These are phyloP conservation scores for Apogon hyalosoma DNA, from an alignment of 2,797 vertebrate species.

Conservation along the genomic window DNA sequence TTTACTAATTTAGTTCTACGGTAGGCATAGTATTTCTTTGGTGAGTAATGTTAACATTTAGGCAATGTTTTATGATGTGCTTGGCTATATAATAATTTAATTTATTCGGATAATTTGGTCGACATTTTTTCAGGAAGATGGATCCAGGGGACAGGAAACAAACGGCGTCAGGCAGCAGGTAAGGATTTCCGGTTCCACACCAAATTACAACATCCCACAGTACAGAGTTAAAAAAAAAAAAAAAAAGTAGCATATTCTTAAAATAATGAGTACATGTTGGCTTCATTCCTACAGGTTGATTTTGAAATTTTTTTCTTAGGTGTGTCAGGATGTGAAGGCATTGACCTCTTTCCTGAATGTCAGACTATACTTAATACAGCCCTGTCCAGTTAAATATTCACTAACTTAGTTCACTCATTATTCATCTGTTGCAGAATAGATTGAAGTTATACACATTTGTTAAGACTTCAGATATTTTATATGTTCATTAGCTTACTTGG, in stretches of 20 bases:
- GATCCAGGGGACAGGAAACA: slow-evolving; percentile 38
- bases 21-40: too few species aligned
- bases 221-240: too few species aligned
- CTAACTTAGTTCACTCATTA: too few species aligned
- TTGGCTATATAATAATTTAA: background rate
- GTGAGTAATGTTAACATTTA: background rate
- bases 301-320: background rate
- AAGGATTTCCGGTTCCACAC: slow-evolving; percentile 3
- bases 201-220: background rate
- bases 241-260: too few species aligned
- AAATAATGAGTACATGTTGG: fast-evolving
- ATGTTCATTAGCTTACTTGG: too few species aligned
- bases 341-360: background rate
- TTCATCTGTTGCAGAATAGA: too few species aligned
- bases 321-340: slow-evolving; percentile 9
- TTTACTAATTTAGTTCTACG: background rate
- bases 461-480: too few species aligned
- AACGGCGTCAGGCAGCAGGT: slow-evolving; percentile 59
- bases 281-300: background rate
- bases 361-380: background rate
- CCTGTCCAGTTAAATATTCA: background rate
- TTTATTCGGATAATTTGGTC: background rate
- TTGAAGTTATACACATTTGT: too few species aligned
- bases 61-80: background rate
- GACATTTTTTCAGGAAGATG: slow-evolving; percentile 64